Conservation (phyloP, 2,797 vertebrate genomes). For the Melanogrammus aeglefinus region DNA sequence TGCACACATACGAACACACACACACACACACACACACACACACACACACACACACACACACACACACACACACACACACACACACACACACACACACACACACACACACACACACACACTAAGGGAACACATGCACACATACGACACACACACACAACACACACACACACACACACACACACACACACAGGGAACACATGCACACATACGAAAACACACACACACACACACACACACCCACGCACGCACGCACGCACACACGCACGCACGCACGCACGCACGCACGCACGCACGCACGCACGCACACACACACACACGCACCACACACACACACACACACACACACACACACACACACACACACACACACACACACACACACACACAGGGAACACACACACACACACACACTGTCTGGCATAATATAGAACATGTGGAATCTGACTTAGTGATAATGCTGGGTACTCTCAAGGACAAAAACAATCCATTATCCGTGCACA, state of each 20-base stretch:
- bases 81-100: too few species aligned
- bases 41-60: too few species aligned
- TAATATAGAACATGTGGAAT: conserved; percentile 54
- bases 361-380: too few species aligned
- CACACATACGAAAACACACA: too few species aligned
- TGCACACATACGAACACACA: not conserved
- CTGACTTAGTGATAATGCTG: conserved; percentile 50
- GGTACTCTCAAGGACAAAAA: conserved; percentile 55
- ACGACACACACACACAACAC: conserved; percentile 2
- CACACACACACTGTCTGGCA: conserved; percentile 40
- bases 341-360: not conserved
- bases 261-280: too few species aligned
- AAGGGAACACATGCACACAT: not conserved
- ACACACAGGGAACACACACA: too few species aligned
- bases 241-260: too few species aligned
- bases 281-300: too few species aligned
- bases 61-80: too few species aligned
- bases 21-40: too few species aligned
- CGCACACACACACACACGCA: not conserved
- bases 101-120: too few species aligned
- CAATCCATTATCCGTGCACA: conserved; percentile 52
- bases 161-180: conserved; percentile 17
- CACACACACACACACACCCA: conserved; percentile 1
- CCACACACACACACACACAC: conserved; percentile 12
- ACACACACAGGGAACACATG: too few species aligned